Base-by-base conservation (phyloP, 2,888 invertebrate genomes). In the Embidobia sp. region DNA sequence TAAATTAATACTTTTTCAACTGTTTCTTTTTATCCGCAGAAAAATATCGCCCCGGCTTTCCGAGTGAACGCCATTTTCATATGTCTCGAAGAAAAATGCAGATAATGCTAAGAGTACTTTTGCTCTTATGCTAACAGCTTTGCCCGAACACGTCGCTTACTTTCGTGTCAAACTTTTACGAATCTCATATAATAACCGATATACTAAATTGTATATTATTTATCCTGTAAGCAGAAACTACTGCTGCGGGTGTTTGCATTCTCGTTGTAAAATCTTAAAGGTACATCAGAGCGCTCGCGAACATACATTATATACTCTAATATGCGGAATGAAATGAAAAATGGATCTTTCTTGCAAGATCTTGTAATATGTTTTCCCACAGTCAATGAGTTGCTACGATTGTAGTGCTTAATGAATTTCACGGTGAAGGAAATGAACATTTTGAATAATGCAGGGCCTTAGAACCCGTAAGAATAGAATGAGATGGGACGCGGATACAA, bases 41-140 rank as follows among this genome's bases (percentile, higher is more conserved):
- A 86, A 87, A 85, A 86, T 87, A 70, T 70, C 51, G 82, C 84
- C 82, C 83, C 84, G 27, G 80, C 81, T 81, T 82, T 79, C 48
- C 78, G 80, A 83, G 83, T 80, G 84, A 85, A 85, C 83, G 83
- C 85, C 85, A 85, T 85, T 86, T 86, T 84, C 82, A 85, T 80
- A 82, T 78, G 70, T 77, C 64, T 64, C 63, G 35, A 69, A 48
- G 63, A 77, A 57, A 59, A 53, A 48, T 61, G 61, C 27, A 59
- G 59, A 59, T 66, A 72, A 63, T 63, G 55, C 55, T 72, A 37
- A 29, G 37, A 74, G 57, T 66, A 66, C 64, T 51, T 59, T 59
- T 57, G 44, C 51, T 74, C 59, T 35, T 61, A 49, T 37, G 51
- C 59, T 66, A 49, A 64, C 73, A 64, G 46, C 64, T 74, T 59